Evolutionary conservation across 2,797 vertebrate species (phyloP), one percentile per base, ranked within the genome.

Genomic region (Lepidocolaptes lacrymiger): DNA sequence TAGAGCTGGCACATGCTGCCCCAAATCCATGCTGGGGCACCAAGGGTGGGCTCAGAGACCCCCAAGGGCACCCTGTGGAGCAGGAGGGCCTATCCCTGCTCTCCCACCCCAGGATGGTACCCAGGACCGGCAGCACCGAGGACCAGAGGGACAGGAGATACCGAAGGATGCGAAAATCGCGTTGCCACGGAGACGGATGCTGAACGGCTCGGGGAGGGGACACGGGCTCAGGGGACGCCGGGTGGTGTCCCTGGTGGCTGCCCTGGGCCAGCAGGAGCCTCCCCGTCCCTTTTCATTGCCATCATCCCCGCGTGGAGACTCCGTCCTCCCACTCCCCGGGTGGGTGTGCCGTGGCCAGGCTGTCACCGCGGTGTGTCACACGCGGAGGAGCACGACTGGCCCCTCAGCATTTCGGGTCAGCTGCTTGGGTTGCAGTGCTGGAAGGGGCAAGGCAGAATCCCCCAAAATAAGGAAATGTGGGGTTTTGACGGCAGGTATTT

Each of bases 161-260:
- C 14, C 0, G 27, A 77, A 48, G 74, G 74, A 92, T 68, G 85
- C 21, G 86, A 41, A 48, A 58, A 76, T 58, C 2, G 61, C 10
- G 93, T 96, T 97, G 95, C 95, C 81, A 93, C 13, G 91, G 96
- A 94, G 88, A 97, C 77, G 28, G 80, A 95, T 93, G 73, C 73
- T 24, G 79, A 91, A 13, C 52, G 0, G 19, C 88, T 79, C 0
- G 1, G 5, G 36, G 1, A 4, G 36, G 78, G 90, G 78, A 84
- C 9, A 7, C 0, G 19, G 89, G 69, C 1, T 51, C 3, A 14
- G 2, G 37, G 77, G 69, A 71, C 0, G 19, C 88, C 30, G 91
- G 94, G 74, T 0, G 32, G 59, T 41, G 69, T 93, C 77, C 85
- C 75, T 9, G 1, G 85, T 19, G 6, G 51, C 80, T 52, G 58